These are phyloP conservation scores for Drosophila mayaguana DNA, from an alignment of 2,888 invertebrate genomes.

Conservation along the genomic window DNA sequence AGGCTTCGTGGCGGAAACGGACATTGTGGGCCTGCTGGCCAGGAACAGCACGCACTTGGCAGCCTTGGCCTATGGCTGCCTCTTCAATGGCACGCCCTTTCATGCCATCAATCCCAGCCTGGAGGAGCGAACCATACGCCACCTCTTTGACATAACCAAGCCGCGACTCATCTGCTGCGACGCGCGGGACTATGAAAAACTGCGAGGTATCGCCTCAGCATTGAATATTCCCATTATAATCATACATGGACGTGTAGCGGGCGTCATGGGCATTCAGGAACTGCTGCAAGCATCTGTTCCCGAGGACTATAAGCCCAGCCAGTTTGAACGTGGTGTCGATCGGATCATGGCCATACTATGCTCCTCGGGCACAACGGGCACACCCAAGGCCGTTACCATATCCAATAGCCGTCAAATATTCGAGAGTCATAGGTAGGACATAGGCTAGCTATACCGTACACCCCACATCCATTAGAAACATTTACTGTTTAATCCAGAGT, in stretches of 20 bases:
- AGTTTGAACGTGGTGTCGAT: slow-evolving; percentile 52
- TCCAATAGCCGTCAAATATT: slow-evolving; percentile 66
- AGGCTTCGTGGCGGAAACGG: slow-evolving; percentile 54
- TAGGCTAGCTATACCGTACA: not conserved
- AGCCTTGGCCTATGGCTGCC: slow-evolving; percentile 70
- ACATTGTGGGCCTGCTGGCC: slow-evolving; percentile 74
- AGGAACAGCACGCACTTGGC: slow-evolving; percentile 71
- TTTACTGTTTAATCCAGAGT: too few species aligned
- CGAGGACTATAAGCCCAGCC: slow-evolving; percentile 43
- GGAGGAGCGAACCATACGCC: slow-evolving; percentile 58
- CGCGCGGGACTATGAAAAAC: slow-evolving; percentile 61
- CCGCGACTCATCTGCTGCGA: slow-evolving; percentile 76
- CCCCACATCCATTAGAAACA: too few species aligned
- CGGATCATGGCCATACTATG: slow-evolving; percentile 76
- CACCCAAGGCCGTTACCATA: slow-evolving; percentile 80
- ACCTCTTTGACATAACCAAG: slow-evolving; percentile 66
- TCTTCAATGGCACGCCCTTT: slow-evolving; percentile 74
- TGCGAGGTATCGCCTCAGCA: slow-evolving; percentile 42
- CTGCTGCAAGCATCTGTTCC: slow-evolving; percentile 39
- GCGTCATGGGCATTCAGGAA: slow-evolving; percentile 40
- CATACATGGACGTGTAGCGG: slow-evolving; percentile 41
- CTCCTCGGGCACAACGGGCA: slow-evolving; percentile 83
- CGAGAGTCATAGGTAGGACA: slow-evolving; percentile 55
- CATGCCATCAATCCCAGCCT: slow-evolving; percentile 68
- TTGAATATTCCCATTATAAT: slow-evolving; percentile 39